Conservation (phyloP, 2,113 vertebrate species). For the Noturus placidus region DNA sequence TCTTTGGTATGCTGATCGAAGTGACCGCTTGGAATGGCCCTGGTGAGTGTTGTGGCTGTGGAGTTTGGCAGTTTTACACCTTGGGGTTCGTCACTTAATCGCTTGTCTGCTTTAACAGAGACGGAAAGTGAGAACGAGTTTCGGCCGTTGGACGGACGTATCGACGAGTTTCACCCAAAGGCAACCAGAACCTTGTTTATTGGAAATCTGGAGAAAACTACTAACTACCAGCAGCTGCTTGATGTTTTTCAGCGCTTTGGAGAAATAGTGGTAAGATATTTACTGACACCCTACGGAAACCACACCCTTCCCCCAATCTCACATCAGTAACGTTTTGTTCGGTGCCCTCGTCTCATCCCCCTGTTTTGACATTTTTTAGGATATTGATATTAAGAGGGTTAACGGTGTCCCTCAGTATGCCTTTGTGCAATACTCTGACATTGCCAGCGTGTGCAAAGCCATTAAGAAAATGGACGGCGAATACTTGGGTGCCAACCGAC, state of each 20-base stretch:
- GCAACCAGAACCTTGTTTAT: constrained; percentile 88
- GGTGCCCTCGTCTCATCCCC: not conserved
- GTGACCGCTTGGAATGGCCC: constrained; percentile 88
- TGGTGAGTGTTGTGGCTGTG: constrained; percentile 65
- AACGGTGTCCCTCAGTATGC: constrained; percentile 96
- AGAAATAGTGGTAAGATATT: constrained; percentile 79
- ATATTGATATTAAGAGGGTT: constrained; percentile 98
- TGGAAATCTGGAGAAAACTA: constrained; percentile 87
- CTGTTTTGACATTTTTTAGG: constrained; percentile 67
- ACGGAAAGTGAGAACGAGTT: constrained; percentile 90
- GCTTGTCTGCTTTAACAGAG: constrained; percentile 66
- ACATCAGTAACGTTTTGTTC: not conserved
- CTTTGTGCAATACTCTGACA: constrained; percentile 96
- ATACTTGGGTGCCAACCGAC: constrained; percentile 93
- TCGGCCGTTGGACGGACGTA: constrained; percentile 84
- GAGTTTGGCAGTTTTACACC: not conserved
- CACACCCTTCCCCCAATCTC: no score
- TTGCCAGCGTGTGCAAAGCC: constrained; percentile 97
- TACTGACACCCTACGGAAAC: not conserved
- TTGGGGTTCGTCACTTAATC: not conserved
- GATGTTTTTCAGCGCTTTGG: constrained; percentile 88
- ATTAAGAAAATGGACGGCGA: constrained; percentile 99
- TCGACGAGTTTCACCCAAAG: constrained; percentile 89
- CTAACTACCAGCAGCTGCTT: constrained; percentile 85
- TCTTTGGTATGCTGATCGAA: constrained; percentile 90